These are phyloP conservation scores for Scyliorhinus canicula DNA, from an alignment of 2,797 vertebrate species.

Conservation along the genomic window DNA sequence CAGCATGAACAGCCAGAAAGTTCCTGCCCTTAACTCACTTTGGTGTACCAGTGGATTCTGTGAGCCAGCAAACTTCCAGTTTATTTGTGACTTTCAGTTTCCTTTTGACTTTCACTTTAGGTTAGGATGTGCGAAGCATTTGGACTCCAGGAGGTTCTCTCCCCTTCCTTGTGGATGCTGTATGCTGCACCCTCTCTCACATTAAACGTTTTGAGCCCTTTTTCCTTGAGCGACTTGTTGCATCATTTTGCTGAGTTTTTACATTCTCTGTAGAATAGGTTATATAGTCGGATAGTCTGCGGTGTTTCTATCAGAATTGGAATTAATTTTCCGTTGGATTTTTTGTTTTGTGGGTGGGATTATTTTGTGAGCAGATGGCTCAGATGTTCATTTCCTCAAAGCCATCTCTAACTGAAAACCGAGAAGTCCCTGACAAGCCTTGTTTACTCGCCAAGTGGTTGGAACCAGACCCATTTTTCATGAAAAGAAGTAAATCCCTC, in stretches of 20 bases:
- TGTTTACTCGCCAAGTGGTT: neutral
- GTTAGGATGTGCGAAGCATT: no score
- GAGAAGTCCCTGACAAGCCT: neutral
- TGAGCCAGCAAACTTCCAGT: no score
- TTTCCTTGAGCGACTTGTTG: neutral
- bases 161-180: no score
- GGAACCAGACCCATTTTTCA: conserved; percentile 16
- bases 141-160: no score
- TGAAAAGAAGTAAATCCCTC: conserved; percentile 24
- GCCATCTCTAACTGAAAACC: conserved; percentile 16
- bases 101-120: no score
- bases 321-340: neutral
- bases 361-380: conserved; percentile 26
- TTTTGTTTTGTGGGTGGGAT: neutral
- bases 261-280: neutral
- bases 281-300: neutral
- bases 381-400: neutral
- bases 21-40: no score
- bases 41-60: no score
- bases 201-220: neutral
- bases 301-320: neutral
- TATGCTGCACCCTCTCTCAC: neutral
- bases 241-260: neutral
- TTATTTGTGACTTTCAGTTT: no score
- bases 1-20: no score